Evolutionary conservation across 2,888 invertebrate genomes (phyloP).

Genomic region (Venustoraphidia nigricollis): DNA sequence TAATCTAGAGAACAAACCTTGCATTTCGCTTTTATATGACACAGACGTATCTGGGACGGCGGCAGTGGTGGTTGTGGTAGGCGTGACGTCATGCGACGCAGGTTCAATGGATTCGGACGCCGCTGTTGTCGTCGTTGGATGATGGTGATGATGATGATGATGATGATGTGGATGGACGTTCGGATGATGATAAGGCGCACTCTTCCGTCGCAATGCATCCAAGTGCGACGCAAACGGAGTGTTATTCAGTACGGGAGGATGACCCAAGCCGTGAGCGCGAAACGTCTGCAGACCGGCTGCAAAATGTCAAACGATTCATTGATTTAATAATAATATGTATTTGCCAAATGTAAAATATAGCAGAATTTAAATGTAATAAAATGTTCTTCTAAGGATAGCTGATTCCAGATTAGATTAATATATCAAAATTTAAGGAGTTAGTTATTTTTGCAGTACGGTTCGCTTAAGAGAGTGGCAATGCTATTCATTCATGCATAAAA

Average conservation of each 20-base stretch:
- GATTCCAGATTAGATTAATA: too few species aligned
- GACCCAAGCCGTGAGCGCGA: conserved; percentile 55
- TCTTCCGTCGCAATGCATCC: conserved; percentile 49
- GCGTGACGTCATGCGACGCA: neutral
- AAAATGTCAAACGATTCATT: conserved; percentile 5
- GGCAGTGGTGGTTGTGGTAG: neutral
- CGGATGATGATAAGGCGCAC: conserved; percentile 29
- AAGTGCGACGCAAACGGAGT: conserved; percentile 46
- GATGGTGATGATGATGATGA: conserved; percentile 17
- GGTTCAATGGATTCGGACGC: neutral
- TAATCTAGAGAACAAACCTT: too few species aligned
- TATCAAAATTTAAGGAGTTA: too few species aligned
- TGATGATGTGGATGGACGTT: conserved; percentile 21
- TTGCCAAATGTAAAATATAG: too few species aligned
- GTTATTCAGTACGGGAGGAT: conserved; percentile 49
- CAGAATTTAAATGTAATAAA: too few species aligned
- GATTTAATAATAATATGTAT: neutral
- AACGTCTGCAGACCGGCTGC: conserved; percentile 44
- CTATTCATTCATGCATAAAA: too few species aligned
- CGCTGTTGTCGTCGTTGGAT: neutral
- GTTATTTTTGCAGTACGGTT: too few species aligned
- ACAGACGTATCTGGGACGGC: too few species aligned
- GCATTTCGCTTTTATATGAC: too few species aligned
- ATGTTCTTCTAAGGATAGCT: too few species aligned
- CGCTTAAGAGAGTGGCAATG: too few species aligned